A percentile compares a stretch with the other conserved stretches of the same genome.
phyloP scores from a whole-genome alignment of 2,888 invertebrate genomes.

The Agriopis leucophaearia region DNA sequence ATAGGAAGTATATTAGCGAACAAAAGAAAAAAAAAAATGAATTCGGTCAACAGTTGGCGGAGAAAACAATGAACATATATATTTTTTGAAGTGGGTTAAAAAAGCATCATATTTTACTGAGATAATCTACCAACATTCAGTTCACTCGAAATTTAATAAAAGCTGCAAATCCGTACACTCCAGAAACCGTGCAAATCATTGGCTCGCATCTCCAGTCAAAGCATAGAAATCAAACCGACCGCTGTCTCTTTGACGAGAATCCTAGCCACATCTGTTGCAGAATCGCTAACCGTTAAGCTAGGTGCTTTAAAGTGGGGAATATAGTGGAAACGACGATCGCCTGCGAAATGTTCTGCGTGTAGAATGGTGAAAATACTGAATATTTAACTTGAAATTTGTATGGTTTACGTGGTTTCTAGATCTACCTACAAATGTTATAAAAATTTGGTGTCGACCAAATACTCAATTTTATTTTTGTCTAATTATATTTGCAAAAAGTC shows the following conservation, averaged over 20 bases:
- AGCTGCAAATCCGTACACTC: neutral
- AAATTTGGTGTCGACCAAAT: neutral
- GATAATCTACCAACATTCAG: neutral
- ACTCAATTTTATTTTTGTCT: neutral
- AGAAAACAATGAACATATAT: too few species aligned
- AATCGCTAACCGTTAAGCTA: conserved; percentile 42
- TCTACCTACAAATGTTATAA: neutral
- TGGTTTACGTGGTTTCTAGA: conserved; percentile 1
- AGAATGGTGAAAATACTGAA: neutral
- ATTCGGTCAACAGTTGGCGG: too few species aligned
- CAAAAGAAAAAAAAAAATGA: too few species aligned
- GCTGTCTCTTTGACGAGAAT: conserved; percentile 18
- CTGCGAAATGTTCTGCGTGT: conserved; percentile 27
- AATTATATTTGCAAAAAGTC: too few species aligned
- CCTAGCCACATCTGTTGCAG: conserved; percentile 40
- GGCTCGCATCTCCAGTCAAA: conserved; percentile 3
- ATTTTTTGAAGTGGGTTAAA: too few species aligned
- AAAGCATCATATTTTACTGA: neutral
- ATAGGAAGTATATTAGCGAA: too few species aligned
- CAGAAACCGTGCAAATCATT: neutral
- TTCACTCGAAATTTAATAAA: neutral
- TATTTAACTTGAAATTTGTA: neutral
- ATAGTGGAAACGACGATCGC: conserved; percentile 25
- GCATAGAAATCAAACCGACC: conserved; percentile 9
- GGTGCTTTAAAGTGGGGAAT: conserved; percentile 34